Conservation (phyloP, 2,888 invertebrate genomes). For the Drosophila austrosaltans region DNA sequence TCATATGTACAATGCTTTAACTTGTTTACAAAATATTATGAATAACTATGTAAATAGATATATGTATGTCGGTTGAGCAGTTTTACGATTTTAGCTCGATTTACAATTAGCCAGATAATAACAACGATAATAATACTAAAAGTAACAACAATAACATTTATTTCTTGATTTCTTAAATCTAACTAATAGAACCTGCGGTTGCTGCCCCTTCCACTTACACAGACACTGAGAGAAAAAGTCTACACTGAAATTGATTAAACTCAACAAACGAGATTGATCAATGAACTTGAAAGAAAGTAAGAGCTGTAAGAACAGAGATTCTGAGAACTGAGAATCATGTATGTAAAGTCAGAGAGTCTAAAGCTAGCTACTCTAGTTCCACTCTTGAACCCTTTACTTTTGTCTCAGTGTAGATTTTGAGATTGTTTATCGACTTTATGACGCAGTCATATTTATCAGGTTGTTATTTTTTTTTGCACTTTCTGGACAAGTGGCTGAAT, state of each 20-base stretch:
- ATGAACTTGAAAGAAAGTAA: too few species aligned
- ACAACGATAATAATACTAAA: neutral
- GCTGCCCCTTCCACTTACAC: neutral
- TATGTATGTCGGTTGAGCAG: too few species aligned
- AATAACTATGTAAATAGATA: conserved; percentile 10
- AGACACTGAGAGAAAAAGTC: neutral
- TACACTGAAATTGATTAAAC: neutral
- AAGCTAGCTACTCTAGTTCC: too few species aligned
- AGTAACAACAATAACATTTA: neutral
- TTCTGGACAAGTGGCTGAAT: conserved; percentile 14
- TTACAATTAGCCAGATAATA: neutral
- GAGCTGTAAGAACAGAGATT: too few species aligned
- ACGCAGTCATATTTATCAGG: conserved; percentile 34
- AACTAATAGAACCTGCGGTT: conserved; percentile 4
- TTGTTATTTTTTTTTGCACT: conserved; percentile 35
- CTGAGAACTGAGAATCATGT: too few species aligned
- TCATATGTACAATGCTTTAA: neutral
- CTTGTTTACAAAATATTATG: conserved; percentile 14
- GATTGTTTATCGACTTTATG: conserved; percentile 10
- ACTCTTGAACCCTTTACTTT: too few species aligned
- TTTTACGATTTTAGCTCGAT: neutral
- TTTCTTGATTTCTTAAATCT: conserved; percentile 1
- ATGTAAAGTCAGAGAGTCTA: too few species aligned
- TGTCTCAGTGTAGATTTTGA: conserved; percentile 1
- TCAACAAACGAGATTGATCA: too few species aligned